Evolutionary conservation across 2,113 vertebrate species (phyloP).

Genomic region (Pithys albifrons): DNA sequence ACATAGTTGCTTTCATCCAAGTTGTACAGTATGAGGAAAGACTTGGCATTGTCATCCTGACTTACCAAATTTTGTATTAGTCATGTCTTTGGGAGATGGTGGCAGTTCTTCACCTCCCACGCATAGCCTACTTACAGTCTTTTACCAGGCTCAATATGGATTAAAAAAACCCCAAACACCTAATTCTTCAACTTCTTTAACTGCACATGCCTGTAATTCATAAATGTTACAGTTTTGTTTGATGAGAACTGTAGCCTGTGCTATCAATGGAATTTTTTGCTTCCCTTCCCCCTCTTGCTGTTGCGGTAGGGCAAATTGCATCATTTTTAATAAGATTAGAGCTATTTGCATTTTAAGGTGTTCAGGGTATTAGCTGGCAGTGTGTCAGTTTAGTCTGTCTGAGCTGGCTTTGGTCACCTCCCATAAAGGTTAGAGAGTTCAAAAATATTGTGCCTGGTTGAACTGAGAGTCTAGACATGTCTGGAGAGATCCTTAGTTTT

Average conservation of each 20-base stretch:
- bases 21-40: slow-evolving; percentile 41
- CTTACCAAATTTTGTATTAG: slow-evolving; percentile 62
- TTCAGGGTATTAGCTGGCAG: slow-evolving; percentile 73
- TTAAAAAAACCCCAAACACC: neutral
- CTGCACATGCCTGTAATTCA: slow-evolving; percentile 26
- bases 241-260: neutral
- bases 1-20: slow-evolving; percentile 40
- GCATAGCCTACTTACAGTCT: slow-evolving; percentile 36
- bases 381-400: slow-evolving; percentile 76
- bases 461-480: slow-evolving; percentile 80
- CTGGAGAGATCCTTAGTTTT: slow-evolving; percentile 75
- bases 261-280: neutral
- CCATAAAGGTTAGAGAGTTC: slow-evolving; percentile 77
- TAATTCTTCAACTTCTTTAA: neutral
- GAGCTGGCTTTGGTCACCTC: slow-evolving; percentile 76
- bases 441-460: slow-evolving; percentile 70
- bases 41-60: slow-evolving; percentile 62
- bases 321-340: slow-evolving; percentile 74
- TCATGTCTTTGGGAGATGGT: slow-evolving; percentile 63
- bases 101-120: slow-evolving; percentile 57
- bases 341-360: slow-evolving; percentile 74
- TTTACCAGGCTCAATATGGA: neutral
- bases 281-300: slow-evolving; percentile 30
- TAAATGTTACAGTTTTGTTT: slow-evolving; percentile 20
- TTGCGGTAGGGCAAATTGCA: slow-evolving; percentile 40